These are phyloP conservation scores for Iguana delicatissima DNA, from an alignment of 2,797 vertebrate genomes.

Conservation along the genomic window DNA sequence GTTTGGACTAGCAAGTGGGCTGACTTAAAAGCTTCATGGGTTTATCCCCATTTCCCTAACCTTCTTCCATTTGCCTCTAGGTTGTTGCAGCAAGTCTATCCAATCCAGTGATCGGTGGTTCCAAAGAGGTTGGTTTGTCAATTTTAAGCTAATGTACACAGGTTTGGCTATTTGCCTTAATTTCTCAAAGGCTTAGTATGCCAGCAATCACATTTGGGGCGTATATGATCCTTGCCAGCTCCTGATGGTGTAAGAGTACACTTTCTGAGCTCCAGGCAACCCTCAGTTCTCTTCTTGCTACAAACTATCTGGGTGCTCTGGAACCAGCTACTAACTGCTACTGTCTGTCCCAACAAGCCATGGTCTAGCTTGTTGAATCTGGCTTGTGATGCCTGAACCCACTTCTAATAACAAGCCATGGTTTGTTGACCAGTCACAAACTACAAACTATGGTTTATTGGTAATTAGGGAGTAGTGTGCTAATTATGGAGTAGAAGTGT, in stretches of 20 bases:
- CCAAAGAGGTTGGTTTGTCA: constrained; percentile 79
- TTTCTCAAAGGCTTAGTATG: too few species aligned
- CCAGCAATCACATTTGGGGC: too few species aligned
- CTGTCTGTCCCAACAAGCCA: too few species aligned
- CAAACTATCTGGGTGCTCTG: background rate
- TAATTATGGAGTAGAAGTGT: too few species aligned
- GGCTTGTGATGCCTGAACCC: too few species aligned
- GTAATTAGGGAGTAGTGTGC: too few species aligned
- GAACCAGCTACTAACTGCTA: too few species aligned
- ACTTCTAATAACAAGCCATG: too few species aligned
- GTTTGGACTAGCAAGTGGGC: too few species aligned
- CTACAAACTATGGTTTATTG: too few species aligned
- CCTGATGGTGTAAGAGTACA: background rate
- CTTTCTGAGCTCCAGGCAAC: background rate
- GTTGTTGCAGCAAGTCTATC: constrained; percentile 83
- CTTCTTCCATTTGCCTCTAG: constrained; percentile 68
- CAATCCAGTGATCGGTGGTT: constrained; percentile 83
- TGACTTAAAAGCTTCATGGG: fast-evolving
- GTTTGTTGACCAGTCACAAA: too few species aligned
- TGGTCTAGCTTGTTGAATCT: too few species aligned
- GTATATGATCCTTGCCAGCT: background rate
- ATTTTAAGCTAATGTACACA: background rate
- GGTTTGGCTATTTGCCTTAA: background rate
- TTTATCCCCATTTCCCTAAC: background rate
- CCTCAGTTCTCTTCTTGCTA: background rate